phyloP scores from a whole-genome alignment of 30 jellyfish, hydroid and myxozoan genomes.

The Haliclystus octoradiatus region DNA sequence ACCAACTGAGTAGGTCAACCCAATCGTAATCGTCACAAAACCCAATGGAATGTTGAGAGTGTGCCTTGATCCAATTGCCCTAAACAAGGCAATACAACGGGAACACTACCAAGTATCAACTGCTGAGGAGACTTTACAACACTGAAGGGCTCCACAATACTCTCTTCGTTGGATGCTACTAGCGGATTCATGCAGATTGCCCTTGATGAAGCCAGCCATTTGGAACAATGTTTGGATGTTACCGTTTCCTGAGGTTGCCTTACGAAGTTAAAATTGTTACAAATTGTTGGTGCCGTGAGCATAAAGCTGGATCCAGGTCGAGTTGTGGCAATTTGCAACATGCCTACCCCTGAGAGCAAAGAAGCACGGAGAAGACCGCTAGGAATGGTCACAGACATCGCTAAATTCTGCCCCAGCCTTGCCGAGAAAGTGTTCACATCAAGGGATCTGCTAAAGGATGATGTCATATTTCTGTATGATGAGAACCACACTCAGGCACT shows the following conservation, averaged over 20 bases:
- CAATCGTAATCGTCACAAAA: background rate
- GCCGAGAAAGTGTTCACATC: background rate
- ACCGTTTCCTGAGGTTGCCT: conserved; percentile 13
- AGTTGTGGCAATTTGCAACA: conserved; percentile 11
- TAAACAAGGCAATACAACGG: conserved; percentile 5
- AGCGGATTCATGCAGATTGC: conserved; percentile 22
- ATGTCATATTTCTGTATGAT: background rate
- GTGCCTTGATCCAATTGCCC: background rate
- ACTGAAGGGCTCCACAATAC: conserved; percentile 36
- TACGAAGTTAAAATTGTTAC: conserved; percentile 16
- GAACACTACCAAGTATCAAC: conserved; percentile 11
- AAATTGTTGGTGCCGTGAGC: conserved; percentile 8
- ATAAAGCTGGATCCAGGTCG: conserved; percentile 19
- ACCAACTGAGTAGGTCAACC: background rate
- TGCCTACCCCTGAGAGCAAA: conserved; percentile 22
- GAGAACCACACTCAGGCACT: background rate
- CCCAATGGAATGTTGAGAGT: background rate
- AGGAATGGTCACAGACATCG: conserved; percentile 34
- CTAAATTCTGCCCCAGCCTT: conserved; percentile 8
- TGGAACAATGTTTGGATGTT: conserved; percentile 48
- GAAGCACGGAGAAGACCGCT: conserved; percentile 11
- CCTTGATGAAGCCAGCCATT: conserved; percentile 8
- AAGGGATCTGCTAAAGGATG: background rate
- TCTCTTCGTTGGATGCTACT: conserved; percentile 27
- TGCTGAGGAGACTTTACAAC: conserved; percentile 21